Evolutionary conservation across 2,888 invertebrate genomes (phyloP).

Genomic region (Chrysolina oricalcia): DNA sequence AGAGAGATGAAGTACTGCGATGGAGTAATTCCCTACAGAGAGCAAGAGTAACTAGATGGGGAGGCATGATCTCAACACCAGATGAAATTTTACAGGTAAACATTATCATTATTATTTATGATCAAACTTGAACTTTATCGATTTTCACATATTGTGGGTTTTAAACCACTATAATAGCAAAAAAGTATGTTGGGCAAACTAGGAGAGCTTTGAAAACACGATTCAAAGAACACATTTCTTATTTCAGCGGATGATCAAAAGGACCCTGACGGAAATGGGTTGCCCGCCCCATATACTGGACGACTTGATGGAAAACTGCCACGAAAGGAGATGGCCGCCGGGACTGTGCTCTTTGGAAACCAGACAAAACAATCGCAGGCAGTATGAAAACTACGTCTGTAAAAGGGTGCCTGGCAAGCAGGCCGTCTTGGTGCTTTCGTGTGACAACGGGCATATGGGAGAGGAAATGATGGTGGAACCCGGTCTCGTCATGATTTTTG

Average conservation of each 20-base stretch:
- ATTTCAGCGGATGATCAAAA: constrained; percentile 90
- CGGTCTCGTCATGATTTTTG: constrained; percentile 98
- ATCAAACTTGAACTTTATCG: too few species aligned
- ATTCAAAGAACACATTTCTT: neutral
- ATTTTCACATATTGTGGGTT: too few species aligned
- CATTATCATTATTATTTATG: neutral
- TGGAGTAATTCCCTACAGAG: constrained; percentile 90
- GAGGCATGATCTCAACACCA: constrained; percentile 98
- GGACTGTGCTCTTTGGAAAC: constrained; percentile 95
- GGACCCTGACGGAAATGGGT: constrained; percentile 93
- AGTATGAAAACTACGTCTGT: constrained; percentile 95
- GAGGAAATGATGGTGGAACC: constrained; percentile 97
- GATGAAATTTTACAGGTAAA: constrained; percentile 91
- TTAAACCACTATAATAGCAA: too few species aligned
- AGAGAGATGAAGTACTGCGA: constrained; percentile 91
- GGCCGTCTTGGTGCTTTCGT: constrained; percentile 94
- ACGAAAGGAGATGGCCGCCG: constrained; percentile 95
- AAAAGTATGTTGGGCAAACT: too few species aligned
- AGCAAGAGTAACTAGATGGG: constrained; percentile 96
- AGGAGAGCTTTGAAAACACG: too few species aligned
- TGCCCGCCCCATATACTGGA: constrained; percentile 95
- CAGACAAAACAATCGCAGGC: constrained; percentile 92
- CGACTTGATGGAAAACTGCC: constrained; percentile 97
- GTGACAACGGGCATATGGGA: constrained; percentile 95
- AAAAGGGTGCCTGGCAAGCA: constrained; percentile 96